Percentiles rank a stretch among this genome's conserved stretches.
phyloP scores from a whole-genome alignment of 2,113 vertebrate genomes.

The Oceanodroma tethys region DNA sequence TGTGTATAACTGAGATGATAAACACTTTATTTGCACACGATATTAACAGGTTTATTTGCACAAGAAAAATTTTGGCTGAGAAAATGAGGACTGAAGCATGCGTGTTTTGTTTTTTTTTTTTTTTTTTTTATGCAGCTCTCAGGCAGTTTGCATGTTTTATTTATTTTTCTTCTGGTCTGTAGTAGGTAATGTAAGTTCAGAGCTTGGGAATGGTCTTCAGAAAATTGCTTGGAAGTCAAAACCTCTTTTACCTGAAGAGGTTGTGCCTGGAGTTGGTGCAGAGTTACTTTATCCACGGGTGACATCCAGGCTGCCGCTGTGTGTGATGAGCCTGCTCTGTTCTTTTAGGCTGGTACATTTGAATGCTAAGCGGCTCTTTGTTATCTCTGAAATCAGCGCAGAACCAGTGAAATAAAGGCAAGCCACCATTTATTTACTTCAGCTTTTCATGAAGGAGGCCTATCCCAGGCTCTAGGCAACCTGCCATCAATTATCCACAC shows the following conservation, averaged over 20 bases:
- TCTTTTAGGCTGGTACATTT: background rate
- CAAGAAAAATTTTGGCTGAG: background rate
- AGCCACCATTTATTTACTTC: background rate
- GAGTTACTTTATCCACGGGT: background rate
- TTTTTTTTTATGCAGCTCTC: background rate
- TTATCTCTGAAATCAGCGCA: background rate
- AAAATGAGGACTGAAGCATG: background rate
- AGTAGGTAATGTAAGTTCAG: background rate
- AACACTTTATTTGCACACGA: background rate
- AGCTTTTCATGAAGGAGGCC: background rate
- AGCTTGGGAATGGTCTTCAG: background rate
- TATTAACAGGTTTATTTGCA: background rate
- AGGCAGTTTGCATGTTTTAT: background rate
- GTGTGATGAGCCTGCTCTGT: fast-evolving
- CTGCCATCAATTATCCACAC: conserved; percentile 19
- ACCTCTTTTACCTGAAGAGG: background rate
- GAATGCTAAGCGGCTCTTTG: background rate
- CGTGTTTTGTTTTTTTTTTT: background rate
- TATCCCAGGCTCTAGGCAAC: background rate
- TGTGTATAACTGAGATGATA: background rate
- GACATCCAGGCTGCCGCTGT: background rate
- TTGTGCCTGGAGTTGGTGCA: background rate
- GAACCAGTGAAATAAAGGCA: background rate
- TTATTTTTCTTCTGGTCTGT: background rate
- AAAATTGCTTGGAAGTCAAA: background rate